Evolutionary conservation across 2,797 vertebrate species (phyloP), one percentile per base, ranked within the genome.

Genomic region (Hybognathus amarus): DNA sequence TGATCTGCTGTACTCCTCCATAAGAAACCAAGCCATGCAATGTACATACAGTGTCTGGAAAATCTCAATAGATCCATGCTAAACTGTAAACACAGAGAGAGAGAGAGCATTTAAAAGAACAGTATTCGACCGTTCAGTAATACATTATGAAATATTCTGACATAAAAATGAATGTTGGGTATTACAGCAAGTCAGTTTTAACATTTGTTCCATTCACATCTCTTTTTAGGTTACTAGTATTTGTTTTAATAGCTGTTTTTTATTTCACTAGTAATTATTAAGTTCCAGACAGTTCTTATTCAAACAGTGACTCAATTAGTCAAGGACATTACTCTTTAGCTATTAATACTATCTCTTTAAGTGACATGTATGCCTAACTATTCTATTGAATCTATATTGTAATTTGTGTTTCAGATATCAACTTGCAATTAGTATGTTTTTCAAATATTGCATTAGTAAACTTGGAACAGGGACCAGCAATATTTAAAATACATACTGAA

Each of bases 1-100:
- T 82, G 76, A 18, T 87, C 87, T 75, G 89, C 85, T 59, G 36
- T 47, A 79, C 84, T 81, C 67, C 68, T 73, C 68, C 84, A 84
- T 64, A 86, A 54, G 69, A 87, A 77, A 66, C 75, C 87, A 42
- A 89, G 76, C 30, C 79, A 84, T 63, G 78, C 30, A 71, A 89
- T 69, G 81, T 54, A 86, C 77, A 90, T 3, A 40, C 13, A 86
- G 66, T 20, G 27, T 61, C 73, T 77, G 66, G 76, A 40, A 73
- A 86, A 66, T 45, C 42, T 61, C 71, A 80, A 1, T 42, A 66
- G 27, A 42, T 77, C 82, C 88, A 89, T 87, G 36, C 68, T 87
- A 38, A 86, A 66, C 79, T 82, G 36, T 45, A 86, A 86, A 86
- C 2, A 82, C 2, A 82, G 18, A 87, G 18, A 87, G 18, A 79